Evolutionary conservation across 92 coral and sea anemone genomes (phyloP).

Genomic region (Zoanthus solanderi): DNA sequence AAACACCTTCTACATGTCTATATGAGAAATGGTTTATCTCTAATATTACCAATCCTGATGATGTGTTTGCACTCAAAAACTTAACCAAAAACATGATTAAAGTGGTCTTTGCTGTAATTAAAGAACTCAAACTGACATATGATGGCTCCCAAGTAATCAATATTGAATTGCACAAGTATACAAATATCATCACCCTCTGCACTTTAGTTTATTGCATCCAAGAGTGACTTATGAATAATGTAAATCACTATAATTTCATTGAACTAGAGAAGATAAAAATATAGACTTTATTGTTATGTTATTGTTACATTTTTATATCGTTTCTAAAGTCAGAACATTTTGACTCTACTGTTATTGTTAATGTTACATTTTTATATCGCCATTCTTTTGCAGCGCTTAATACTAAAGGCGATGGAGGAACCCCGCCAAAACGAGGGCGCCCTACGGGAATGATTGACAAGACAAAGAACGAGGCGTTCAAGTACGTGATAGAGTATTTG

Average conservation of each 20-base stretch:
- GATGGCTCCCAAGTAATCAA: not conserved
- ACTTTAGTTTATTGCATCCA: constrained; percentile 3
- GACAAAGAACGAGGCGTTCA: too few relatives aligned
- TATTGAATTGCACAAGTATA: constrained; percentile 2
- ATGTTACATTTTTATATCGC: not conserved
- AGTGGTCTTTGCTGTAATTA: not conserved
- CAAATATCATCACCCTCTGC: constrained; percentile 2
- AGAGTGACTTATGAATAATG: not conserved
- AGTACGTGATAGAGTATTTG: too few relatives aligned
- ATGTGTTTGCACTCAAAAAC: not conserved
- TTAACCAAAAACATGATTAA: not conserved
- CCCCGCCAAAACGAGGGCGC: too few relatives aligned
- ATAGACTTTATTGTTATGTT: not conserved
- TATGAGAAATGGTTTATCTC: constrained; percentile 20
- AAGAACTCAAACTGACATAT: not conserved
- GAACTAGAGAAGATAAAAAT: not conserved
- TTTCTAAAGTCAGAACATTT: not conserved
- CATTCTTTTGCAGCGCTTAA: too few relatives aligned
- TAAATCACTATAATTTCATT: not conserved
- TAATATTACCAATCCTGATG: constrained; percentile 32
- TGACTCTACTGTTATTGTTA: not conserved
- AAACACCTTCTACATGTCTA: not conserved
- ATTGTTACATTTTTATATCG: not conserved
- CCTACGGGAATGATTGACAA: too few relatives aligned
- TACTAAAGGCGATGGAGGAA: too few relatives aligned